These are phyloP conservation scores for Meloidogyne chitwoodi DNA, from an alignment of 1,140 invertebrate genomes.

Conservation along the genomic window DNA sequence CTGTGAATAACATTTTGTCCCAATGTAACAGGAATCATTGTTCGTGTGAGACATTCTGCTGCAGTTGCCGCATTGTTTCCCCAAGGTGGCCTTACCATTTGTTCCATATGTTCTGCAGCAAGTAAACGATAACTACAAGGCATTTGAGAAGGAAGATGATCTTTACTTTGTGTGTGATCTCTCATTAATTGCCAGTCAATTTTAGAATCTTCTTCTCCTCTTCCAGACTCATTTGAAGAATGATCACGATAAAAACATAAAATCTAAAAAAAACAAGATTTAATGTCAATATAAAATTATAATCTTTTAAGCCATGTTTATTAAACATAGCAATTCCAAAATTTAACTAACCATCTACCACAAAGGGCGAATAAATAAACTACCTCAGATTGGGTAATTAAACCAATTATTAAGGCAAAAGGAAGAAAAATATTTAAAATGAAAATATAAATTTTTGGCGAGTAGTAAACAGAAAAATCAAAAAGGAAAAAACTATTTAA, in stretches of 20 bases:
- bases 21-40: slow-evolving; percentile 15
- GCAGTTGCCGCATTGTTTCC: not conserved
- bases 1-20: slow-evolving; percentile 33
- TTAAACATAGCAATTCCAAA: too few species aligned
- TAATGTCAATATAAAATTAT: too few species aligned
- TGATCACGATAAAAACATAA: slow-evolving; percentile 41
- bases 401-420: too few species aligned
- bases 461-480: too few species aligned
- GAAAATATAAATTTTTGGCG: too few species aligned
- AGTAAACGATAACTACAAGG: slow-evolving; percentile 18
- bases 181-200: slow-evolving; percentile 43
- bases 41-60: not conserved
- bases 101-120: not conserved
- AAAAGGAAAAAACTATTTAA: too few species aligned
- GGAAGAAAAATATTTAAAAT: too few species aligned
- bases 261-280: slow-evolving; percentile 19
- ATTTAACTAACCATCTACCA: too few species aligned
- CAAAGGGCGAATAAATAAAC: too few species aligned
- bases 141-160: slow-evolving; percentile 25
- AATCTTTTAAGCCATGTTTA: too few species aligned
- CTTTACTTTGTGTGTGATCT: slow-evolving; percentile 41
- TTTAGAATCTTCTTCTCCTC: slow-evolving; percentile 14
- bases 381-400: too few species aligned
- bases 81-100: slow-evolving; percentile 11
- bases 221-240: slow-evolving; percentile 5